Base-by-base conservation (phyloP, 2,888 invertebrate species). In the Bhutanitis thaidina region DNA sequence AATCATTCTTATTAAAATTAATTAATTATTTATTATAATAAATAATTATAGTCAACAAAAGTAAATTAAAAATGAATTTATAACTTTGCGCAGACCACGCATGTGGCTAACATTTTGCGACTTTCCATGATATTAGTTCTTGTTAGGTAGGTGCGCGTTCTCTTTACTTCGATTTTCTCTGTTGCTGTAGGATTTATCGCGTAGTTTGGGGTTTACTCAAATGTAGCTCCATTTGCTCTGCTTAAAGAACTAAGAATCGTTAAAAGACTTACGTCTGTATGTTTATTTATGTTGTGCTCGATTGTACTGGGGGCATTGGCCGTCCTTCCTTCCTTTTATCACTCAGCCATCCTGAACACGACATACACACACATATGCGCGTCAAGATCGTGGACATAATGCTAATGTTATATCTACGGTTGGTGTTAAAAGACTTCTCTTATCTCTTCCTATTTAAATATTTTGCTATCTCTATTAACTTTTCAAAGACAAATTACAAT, bases 251-350 rank as follows among this genome's bases (percentile, higher is more conserved):
- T n/a, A n/a, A 27, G 8, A 27, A 27, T 27, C 27, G 27, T 4
- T 8, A 8, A 27, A 27, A 5, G 1, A 27, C 8, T 1, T 27
- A 27, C 8, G 5, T 8, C 7, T 34, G 15, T 5, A 25, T 13
- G 45, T 51, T 46, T 37, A 43, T 46, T 51, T 50, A 44, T 43
- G 37, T 35, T 39, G 41, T 15, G 32, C 32, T 46, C 47, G 27
- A 43, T 35, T 43, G 52, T 43, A 38, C 58, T 61, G 65, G 69
- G 80, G 77, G 74, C 80, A 82, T 76, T 61, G 82, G 60, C 81
- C 82, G 82, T 74, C 84, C 83, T 86, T 83, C 77, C 74, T 71
- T 72, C 67, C 71, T 65, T 53, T 68, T 69, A 65, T 72, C 66
- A 65, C 63, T 61, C 65, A 62, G 65, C 63, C 63, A 64, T 62